These are phyloP conservation scores for Dasypolia templi DNA, from an alignment of 2,888 invertebrate genomes.

Conservation along the genomic window DNA sequence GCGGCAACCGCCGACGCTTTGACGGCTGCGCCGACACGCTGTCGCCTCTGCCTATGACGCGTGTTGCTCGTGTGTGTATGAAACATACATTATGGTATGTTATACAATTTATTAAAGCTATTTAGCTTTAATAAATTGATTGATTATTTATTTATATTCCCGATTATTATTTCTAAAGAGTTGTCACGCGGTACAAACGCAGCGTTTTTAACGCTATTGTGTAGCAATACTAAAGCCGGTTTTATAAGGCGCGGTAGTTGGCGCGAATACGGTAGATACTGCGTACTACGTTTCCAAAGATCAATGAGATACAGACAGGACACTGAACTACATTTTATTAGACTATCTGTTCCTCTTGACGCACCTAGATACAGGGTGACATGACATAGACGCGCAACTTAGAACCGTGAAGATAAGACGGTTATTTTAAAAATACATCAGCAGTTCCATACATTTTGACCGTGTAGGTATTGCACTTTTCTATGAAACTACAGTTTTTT, in stretches of 20 bases:
- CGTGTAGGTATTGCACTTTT: no score
- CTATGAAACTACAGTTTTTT: no score
- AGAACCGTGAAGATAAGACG: no score
- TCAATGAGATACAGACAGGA: conserved; percentile 10
- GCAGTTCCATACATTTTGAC: no score
- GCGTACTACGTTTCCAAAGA: conserved; percentile 57
- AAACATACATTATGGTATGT: neutral
- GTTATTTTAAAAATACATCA: neutral
- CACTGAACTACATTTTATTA: neutral
- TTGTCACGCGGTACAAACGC: conserved; percentile 32
- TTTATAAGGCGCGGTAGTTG: conserved; percentile 66
- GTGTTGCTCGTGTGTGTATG: no score
- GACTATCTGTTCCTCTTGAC: neutral
- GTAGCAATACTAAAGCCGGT: conserved; percentile 36
- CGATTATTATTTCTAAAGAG: neutral
- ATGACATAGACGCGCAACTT: neutral
- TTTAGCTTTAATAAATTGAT: neutral
- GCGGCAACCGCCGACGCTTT: no score
- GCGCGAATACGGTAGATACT: conserved; percentile 69
- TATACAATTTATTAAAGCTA: no score
- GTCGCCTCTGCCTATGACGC: no score
- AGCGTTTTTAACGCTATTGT: conserved; percentile 52
- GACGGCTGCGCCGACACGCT: no score
- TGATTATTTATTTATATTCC: neutral
- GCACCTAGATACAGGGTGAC: neutral